Base-by-base conservation (phyloP, 2,888 invertebrate genomes). In the Hedychridium roseum region DNA sequence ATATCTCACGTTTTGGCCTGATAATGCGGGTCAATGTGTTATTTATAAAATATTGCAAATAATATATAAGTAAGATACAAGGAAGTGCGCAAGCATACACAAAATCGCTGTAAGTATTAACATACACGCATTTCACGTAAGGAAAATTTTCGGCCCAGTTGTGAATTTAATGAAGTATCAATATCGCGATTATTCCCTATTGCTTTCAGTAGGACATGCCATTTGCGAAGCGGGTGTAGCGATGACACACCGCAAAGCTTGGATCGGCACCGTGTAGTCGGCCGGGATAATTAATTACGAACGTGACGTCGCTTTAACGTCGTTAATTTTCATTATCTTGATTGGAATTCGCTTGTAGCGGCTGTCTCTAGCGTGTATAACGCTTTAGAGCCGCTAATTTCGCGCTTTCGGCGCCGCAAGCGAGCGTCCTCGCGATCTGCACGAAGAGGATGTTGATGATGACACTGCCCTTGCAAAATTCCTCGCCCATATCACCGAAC, bases 311-410 rank as follows among this genome's bases (percentile, higher is more conserved):
- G 55, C 58, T 61, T 58, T 58, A 62, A 58, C 58, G 52, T 62
- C 58, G 58, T 61, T 62, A 61, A 61, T 61, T 62, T 58, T 61
- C 58, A 61, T 65, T 57, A 52, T 56, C 57, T 65, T 54, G 65
- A 64, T 64, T 62, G 65, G 56, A 61, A 61, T 58, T 54, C 56
- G 59, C 59, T 58, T 53, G 61, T 60, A 52, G 37, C 42, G 37
- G 17, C 6, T 17, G 14, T n/a, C n/a, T n/a, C n/a, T n/a, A 35
- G 17, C 30, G 36, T 15, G 46, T 42, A 44, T 39, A 46, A 31
- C 45, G 62, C 43, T 57, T 55, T 39, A 45, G 49, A 51, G 47
- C 43, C 45, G 50, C 58, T 62, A 60, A 60, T 60, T 55, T 58
- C 45, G 55, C 55, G 55, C 55, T 43, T n/a, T n/a, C n/a, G n/a